Percentiles rank a stretch among this genome's conserved stretches.
Conservation (phyloP, 2,888 invertebrate genomes). For the Corythucha ciliata region DNA sequence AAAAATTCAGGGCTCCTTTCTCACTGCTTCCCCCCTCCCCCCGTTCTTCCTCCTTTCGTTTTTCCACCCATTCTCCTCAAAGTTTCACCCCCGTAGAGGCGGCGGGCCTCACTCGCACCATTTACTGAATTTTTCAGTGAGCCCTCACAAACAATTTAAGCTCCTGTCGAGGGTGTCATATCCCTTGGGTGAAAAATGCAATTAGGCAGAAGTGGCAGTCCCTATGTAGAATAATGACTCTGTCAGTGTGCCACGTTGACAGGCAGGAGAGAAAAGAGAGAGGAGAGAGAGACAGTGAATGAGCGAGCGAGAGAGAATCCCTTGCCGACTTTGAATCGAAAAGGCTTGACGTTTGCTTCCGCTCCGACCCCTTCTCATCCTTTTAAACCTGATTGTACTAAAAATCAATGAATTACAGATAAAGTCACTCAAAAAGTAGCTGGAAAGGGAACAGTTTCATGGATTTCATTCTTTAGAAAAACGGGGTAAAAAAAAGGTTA, state of each 20-base stretch:
- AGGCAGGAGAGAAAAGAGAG: too few species aligned
- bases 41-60: background rate
- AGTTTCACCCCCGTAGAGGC: background rate
- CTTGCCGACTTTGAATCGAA: too few species aligned
- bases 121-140: conserved; percentile 21
- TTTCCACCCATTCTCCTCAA: background rate
- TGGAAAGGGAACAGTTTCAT: too few species aligned
- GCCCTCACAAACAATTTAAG: conserved; percentile 24
- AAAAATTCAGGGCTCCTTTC: conserved; percentile 17
- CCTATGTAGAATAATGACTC: conserved; percentile 21
- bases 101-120: conserved; percentile 3
- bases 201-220: conserved; percentile 22
- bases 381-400: too few species aligned
- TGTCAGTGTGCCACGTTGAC: conserved; percentile 20
- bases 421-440: too few species aligned
- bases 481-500: too few species aligned
- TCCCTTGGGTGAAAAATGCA: conserved; percentile 24
- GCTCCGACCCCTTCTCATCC: too few species aligned
- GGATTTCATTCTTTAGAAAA: too few species aligned
- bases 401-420: too few species aligned
- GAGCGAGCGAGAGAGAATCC: too few species aligned
- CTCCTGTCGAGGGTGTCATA: conserved; percentile 24
- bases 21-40: background rate
- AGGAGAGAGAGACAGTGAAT: too few species aligned
- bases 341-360: too few species aligned